Base-by-base conservation (phyloP, 1,140 invertebrate genomes). In the Aethina tumida region DNA sequence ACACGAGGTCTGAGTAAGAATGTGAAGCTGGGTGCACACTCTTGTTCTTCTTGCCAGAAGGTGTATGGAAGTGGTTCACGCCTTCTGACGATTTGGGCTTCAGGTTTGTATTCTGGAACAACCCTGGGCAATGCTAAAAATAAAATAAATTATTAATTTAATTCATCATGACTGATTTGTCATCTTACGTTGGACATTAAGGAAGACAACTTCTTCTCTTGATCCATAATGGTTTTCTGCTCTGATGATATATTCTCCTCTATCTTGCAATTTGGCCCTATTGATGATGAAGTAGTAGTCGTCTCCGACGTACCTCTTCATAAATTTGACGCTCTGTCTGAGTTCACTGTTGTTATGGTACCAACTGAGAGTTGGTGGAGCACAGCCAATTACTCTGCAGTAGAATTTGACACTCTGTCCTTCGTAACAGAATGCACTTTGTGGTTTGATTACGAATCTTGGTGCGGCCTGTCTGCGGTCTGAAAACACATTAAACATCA, bases 241-340 rank as follows among this genome's bases (percentile, higher is more conserved):
- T 25, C 88, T 71, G 49, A 99, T 96, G 35, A 94, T 84, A 60
- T 98, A 98, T 61, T 97, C 94, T 53, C 96, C 96, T 57, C 92
- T 78, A 62, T 99, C 95, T 46, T 91, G 86, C 37, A 93, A 62
- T 63, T 93, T 97, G 5, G 86, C 84, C 50, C 96, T 76, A 63
- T 97, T 98, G 43, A 99, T 97, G 27, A 96, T 83, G 59, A 99
- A 94, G 53, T 93, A 93, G 60, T 94, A 99, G 59, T 98, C 92
- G 47, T 96, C 91, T 21, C 88, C 90, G 18, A 79, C 70, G 59
- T 98, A 99, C 47, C 94, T 79, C 68, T 98, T 98, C 94, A 99
- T 98, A 65, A 93, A 96, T 66, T 99, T 99, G 15, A 97, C 92
- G 49, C 92, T 96, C 66, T 99, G 96, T 35, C 84, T 74, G n/a